phyloP scores from a whole-genome alignment of 2,113 vertebrate species.

The Ardeotis arabs region DNA sequence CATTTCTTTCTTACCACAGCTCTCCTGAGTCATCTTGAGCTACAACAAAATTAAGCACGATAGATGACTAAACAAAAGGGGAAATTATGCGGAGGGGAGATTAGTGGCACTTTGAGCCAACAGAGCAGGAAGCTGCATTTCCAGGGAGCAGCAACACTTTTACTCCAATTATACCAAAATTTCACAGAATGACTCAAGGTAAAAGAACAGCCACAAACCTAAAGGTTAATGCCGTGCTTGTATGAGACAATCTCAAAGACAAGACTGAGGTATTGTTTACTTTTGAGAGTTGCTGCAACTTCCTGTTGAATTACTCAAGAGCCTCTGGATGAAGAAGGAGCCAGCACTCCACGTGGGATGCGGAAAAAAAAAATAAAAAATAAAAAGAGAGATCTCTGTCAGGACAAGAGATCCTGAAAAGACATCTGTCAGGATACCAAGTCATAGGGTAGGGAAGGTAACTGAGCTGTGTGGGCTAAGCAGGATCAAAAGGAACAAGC shows the following conservation, averaged over 20 bases:
- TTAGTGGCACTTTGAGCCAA: neutral
- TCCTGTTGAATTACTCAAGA: conserved; percentile 44
- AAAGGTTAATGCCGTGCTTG: neutral
- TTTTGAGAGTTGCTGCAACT: conserved; percentile 21
- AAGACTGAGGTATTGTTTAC: neutral
- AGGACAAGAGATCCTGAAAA: no score
- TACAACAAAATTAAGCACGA: neutral
- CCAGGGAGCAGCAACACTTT: neutral
- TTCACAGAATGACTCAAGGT: neutral
- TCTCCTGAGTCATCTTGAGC: neutral
- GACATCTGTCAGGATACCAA: neutral
- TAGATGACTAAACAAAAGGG: neutral
- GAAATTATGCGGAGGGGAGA: neutral
- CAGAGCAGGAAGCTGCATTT: neutral
- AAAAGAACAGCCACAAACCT: neutral
- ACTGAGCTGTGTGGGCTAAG: neutral
- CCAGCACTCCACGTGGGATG: neutral
- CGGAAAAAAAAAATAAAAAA: no score
- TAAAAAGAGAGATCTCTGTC: no score
- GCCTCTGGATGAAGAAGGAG: neutral
- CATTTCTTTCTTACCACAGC: neutral
- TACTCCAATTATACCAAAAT: neutral
- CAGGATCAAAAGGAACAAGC: neutral
- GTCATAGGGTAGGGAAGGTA: neutral
- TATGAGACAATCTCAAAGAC: neutral